Evolutionary conservation across 2,888 invertebrate species (phyloP).

Genomic region (Pheosia tremula): DNA sequence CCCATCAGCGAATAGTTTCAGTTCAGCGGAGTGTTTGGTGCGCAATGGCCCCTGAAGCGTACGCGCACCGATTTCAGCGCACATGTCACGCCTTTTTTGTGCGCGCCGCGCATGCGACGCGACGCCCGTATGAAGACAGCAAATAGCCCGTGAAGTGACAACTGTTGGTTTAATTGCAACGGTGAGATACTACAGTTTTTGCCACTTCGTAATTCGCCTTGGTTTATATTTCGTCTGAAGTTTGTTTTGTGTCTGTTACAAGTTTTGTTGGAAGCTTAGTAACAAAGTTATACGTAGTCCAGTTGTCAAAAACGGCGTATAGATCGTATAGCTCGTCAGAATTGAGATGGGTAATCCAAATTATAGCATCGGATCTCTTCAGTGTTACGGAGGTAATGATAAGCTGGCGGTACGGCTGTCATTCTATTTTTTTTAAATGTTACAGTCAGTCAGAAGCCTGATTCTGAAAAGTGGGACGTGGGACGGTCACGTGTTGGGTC

Average conservation of each 20-base stretch:
- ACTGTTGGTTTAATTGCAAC: constrained; percentile 68
- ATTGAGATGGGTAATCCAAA: too few species aligned
- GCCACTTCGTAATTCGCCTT: constrained; percentile 21
- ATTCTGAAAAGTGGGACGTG: too few species aligned
- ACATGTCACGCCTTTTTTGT: constrained; percentile 79
- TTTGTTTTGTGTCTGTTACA: constrained; percentile 13
- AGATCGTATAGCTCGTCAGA: too few species aligned
- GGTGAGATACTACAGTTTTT: constrained; percentile 43
- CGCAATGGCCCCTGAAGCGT: constrained; percentile 77
- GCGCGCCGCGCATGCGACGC: constrained; percentile 43
- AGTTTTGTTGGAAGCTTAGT: background rate
- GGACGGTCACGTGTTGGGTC: too few species aligned
- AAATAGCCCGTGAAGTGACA: constrained; percentile 75
- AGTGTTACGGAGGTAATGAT: too few species aligned
- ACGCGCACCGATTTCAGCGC: constrained; percentile 69
- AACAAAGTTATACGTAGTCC: background rate
- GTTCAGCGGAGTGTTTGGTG: constrained; percentile 76
- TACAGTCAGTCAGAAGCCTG: too few species aligned
- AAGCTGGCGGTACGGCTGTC: too few species aligned
- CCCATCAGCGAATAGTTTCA: constrained; percentile 71
- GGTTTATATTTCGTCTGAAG: constrained; percentile 13
- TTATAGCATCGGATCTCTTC: too few species aligned
- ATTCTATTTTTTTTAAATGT: too few species aligned
- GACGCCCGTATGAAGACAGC: constrained; percentile 60
- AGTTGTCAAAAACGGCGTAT: too few species aligned